Evolutionary conservation across 1,140 invertebrate species (phyloP).

Genomic region (Caenorhabditis remanei): DNA sequence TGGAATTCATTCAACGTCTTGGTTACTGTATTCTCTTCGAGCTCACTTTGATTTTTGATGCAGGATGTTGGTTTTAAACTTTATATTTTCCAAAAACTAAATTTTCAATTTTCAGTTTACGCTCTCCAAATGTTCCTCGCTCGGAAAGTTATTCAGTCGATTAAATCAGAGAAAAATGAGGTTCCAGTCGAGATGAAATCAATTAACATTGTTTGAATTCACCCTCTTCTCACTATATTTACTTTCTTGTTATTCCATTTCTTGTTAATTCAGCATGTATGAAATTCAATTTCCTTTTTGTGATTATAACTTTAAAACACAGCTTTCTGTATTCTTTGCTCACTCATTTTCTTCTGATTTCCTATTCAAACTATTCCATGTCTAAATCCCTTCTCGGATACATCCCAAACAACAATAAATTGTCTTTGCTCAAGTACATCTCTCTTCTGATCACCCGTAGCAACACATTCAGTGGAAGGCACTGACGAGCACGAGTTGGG

Average conservation of each 20-base stretch:
- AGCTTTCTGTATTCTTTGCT: neutral
- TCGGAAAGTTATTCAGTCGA: neutral
- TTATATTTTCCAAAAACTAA: neutral
- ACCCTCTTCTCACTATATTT: neutral
- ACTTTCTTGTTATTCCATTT: neutral
- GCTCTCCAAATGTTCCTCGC: conserved; percentile 34
- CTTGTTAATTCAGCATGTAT: neutral
- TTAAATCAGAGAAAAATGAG: neutral
- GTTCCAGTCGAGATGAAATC: conserved; percentile 14
- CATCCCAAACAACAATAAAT: neutral
- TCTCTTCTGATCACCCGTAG: neutral
- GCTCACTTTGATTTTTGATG: conserved; percentile 37
- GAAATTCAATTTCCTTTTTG: too few species aligned
- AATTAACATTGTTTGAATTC: neutral
- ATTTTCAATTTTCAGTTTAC: neutral
- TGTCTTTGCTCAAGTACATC: neutral
- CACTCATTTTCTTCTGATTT: neutral
- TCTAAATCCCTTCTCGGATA: neutral
- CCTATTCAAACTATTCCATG: neutral
- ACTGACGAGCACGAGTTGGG: too few species aligned
- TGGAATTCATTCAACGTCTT: conserved; percentile 12
- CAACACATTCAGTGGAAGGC: neutral
- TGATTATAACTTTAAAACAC: neutral
- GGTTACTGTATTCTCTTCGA: conserved; percentile 28
- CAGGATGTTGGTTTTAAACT: conserved; percentile 3